Percentiles rank a stretch among this genome's conserved stretches.
These are phyloP conservation scores for Macrophya alboannulata DNA, from an alignment of 2,888 invertebrate genomes.

Conservation along the genomic window DNA sequence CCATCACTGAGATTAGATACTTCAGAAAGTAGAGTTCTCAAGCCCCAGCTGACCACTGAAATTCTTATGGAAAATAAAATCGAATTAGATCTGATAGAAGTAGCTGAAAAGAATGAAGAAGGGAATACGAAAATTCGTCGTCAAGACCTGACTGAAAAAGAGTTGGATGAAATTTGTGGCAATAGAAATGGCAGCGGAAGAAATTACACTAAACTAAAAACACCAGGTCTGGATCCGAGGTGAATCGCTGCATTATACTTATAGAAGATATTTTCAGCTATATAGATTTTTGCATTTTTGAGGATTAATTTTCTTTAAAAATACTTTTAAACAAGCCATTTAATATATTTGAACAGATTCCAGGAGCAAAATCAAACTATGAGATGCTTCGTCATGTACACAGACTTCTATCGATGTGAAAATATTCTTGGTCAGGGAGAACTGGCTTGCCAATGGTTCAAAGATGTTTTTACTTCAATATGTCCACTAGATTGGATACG, in stretches of 20 bases:
- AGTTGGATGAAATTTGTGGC: conserved; percentile 33
- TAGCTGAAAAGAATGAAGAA: conserved; percentile 42
- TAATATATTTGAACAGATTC: conserved; percentile 67
- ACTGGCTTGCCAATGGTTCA: conserved; percentile 74
- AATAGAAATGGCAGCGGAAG: background rate
- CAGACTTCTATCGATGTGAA: conserved; percentile 75
- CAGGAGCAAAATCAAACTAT: conserved; percentile 75
- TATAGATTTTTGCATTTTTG: background rate
- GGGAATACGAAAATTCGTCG: conserved; percentile 19
- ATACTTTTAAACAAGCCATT: background rate
- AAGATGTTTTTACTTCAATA: conserved; percentile 69
- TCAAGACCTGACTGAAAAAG: conserved; percentile 14
- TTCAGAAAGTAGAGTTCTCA: background rate
- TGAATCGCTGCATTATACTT: conserved; percentile 53
- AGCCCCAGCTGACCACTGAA: background rate
- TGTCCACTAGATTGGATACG: conserved; percentile 73
- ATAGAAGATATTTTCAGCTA: background rate
- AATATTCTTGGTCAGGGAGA: conserved; percentile 70
- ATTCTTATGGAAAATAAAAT: conserved; percentile 63
- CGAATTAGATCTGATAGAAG: conserved; percentile 48
- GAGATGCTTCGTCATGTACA: conserved; percentile 75
- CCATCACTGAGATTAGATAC: conserved; percentile 26
- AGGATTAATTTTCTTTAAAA: background rate
- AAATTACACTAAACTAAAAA: conserved; percentile 31
- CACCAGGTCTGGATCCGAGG: conserved; percentile 70